Evolutionary conservation across 2,113 vertebrate genomes (phyloP).

Genomic region (Solenodon paradoxus): DNA sequence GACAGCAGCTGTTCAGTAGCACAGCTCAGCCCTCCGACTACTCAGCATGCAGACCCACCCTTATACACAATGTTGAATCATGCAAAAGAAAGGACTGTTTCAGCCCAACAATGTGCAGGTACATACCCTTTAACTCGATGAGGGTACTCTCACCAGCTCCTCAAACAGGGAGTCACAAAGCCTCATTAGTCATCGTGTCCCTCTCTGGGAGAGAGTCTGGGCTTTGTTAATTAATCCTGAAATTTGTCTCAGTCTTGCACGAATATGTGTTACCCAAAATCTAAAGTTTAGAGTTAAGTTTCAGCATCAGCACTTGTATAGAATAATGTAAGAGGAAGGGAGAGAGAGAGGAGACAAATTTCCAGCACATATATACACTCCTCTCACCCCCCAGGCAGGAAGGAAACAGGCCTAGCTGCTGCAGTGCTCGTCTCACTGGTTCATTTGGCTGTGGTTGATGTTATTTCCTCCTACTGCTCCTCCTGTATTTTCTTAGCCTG

Average conservation of each 20-base stretch:
- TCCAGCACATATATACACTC: too few relatives aligned
- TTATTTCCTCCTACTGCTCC: not conserved
- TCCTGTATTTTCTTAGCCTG: not conserved
- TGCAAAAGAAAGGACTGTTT: not conserved
- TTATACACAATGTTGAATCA: not conserved
- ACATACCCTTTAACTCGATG: not conserved
- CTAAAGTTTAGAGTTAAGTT: not conserved
- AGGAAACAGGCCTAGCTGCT: not conserved
- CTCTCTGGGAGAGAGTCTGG: not conserved
- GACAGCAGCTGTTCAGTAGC: not conserved
- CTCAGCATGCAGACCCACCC: not conserved
- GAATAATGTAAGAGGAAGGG: not conserved
- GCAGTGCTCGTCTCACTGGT: not conserved
- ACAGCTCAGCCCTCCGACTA: not conserved
- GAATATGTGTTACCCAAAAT: not conserved
- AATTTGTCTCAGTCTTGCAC: not conserved
- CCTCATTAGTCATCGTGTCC: not conserved
- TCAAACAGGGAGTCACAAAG: not conserved
- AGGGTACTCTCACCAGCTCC: not conserved
- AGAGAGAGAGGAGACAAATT: not conserved
- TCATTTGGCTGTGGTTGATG: not conserved
- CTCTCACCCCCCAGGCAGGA: not conserved
- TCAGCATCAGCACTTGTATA: not conserved
- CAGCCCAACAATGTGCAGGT: not conserved
- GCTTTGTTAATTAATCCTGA: not conserved